Base-by-base conservation (phyloP, 2,888 invertebrate genomes). In the Drepanosiphum platanoidis region DNA sequence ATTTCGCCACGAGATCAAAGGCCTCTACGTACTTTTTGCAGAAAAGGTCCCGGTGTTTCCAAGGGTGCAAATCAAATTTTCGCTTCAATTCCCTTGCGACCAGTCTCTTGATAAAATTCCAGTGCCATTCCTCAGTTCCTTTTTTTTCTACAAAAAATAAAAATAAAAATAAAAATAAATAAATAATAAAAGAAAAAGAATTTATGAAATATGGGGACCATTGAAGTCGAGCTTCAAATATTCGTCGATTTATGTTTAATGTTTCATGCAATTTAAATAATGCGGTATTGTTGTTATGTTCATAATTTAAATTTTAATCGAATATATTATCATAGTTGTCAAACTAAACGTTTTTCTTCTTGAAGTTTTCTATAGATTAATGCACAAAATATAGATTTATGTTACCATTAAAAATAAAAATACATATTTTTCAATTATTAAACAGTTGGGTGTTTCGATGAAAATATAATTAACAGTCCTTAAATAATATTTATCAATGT, bases 41-140 rank as follows among this genome's bases (percentile, higher is more conserved):
- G 36, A 77, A 84, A 82, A 75, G 74, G 75, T 52, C 52, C 68
- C 52, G 75, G 75, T 77, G 75, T 84, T 84, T 84, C 83, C 66
- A 77, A 84, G 83, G 87, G 88, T 87, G 88, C 88, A 88, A 88
- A 88, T 88, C 88, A 88, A 88, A 88, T 88, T 88, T 88, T 88
- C 88, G 87, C 88, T 87, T 87, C 87, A 87, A 87, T 87, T 86
- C 86, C 68, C 87, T 82, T n/a, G 86, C 68, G 75, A 68, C 71
- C 64, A 42, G 32, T 11, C 75, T 84, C 66, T 75, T 68, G 75
- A 75, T 84, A 84, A 84, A 84, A 84, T 84, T 84, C 83, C 75
- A 36, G 22, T 75, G 30, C 71, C 66, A 36, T 66, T 64, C 30
- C 81, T 81, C 58, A n/a, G 71, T 71, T 34, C 30, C 22, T 52